Evolutionary conservation across 2,888 invertebrate genomes (phyloP), one percentile per base, ranked within the genome.

Genomic region (Oxycera nigricornis): DNA sequence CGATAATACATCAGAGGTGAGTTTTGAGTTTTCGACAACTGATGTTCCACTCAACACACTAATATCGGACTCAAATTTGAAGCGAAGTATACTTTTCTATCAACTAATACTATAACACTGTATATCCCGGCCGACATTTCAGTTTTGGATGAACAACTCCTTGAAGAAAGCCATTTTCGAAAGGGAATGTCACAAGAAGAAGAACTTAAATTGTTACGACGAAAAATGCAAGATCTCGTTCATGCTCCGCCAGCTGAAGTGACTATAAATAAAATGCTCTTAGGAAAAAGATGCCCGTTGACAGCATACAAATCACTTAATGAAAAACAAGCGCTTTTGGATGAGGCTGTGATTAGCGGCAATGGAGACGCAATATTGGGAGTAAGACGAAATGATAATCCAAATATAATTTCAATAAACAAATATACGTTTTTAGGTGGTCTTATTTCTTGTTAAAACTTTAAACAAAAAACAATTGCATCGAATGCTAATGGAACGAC

Each of bases 341-440:
- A 94, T 80, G 90, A 90, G 75, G 91, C 94, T 0, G 85, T 94
- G 31, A 86, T 87, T 30, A 88, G 90, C 68, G 92, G 91, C 4
- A 92, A 93, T 84, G 95, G 94, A 26, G 92, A 94, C 87, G 89
- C 91, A 26, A 91, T 94, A 78, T 85, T 85, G 59, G 82, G 81
- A 0, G 85, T 77, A 73, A 72, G 31, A 17, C 46, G 2, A 26
- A 24, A 59, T 24, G n/a, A n/a, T n/a, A n/a, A 41, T 28, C 55
- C 55, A 31, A 31, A 11, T 1, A 59, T 30, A 9, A 24, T 57
- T 55, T 28, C 7, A 82, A 87, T 84, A 61, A 57, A 20, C 59
- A 74, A 22, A 72, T 52, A 86, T 30, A 14, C 26, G 11, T 50
- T 70, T 87, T 9, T 82, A 92, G 92, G 89, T 94, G 24, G 88